Evolutionary conservation across 2,888 invertebrate species (phyloP).

Genomic region (Nomada fabriciana): DNA sequence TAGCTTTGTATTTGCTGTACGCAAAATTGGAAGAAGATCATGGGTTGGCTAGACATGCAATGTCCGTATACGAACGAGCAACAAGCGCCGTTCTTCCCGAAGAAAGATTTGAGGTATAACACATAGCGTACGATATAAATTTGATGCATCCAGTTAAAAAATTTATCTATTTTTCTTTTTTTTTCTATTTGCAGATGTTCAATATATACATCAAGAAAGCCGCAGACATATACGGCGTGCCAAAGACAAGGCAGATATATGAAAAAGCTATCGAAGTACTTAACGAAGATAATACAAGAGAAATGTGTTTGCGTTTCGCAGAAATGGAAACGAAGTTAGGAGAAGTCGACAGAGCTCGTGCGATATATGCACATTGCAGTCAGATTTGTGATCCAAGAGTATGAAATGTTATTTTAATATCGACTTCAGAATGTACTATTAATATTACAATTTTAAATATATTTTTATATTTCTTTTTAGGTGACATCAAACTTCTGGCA

Average conservation of each 20-base stretch:
- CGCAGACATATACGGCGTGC: slow-evolving; percentile 98
- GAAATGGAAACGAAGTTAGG: slow-evolving; percentile 99
- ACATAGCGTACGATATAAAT: background rate
- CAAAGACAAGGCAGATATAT: slow-evolving; percentile 98
- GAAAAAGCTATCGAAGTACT: slow-evolving; percentile 98
- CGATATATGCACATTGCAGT: slow-evolving; percentile 98
- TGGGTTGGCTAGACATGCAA: slow-evolving; percentile 98
- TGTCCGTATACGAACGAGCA: slow-evolving; percentile 99
- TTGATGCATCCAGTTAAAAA: background rate
- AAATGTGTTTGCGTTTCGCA: slow-evolving; percentile 98
- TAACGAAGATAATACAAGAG: slow-evolving; percentile 94
- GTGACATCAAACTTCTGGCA: slow-evolving; percentile 97
- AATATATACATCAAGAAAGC: slow-evolving; percentile 99
- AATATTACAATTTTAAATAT: background rate
- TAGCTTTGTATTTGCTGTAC: slow-evolving; percentile 95
- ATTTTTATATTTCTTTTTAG: slow-evolving; percentile 74
- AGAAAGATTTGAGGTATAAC: slow-evolving; percentile 93
- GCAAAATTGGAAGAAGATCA: slow-evolving; percentile 99
- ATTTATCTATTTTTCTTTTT: slow-evolving; percentile 6
- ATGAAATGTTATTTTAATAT: slow-evolving; percentile 14
- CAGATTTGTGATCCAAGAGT: slow-evolving; percentile 99
- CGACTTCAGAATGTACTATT: background rate
- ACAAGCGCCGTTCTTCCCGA: slow-evolving; percentile 96
- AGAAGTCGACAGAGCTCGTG: slow-evolving; percentile 98
- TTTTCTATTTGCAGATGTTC: slow-evolving; percentile 89